Percentiles rank a stretch among this genome's conserved stretches.
phyloP scores from a whole-genome alignment of 92 coral and sea anemone species.

The Umimayanthus chanpuru region DNA sequence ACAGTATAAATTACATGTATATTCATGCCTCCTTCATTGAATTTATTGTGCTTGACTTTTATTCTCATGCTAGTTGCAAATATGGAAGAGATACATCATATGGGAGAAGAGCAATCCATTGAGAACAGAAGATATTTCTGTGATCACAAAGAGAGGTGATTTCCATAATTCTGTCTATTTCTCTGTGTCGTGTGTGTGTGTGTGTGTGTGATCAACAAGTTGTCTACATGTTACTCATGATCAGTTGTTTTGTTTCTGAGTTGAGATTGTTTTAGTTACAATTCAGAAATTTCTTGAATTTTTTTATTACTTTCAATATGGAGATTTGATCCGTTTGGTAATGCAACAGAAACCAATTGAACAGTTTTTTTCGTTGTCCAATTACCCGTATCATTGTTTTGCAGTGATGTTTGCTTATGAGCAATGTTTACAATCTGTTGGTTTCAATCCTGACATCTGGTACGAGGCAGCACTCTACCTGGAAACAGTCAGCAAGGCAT shows the following conservation, averaged over 20 bases:
- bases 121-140: constrained; percentile 83
- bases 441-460: constrained; percentile 94
- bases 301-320: too few relatives aligned
- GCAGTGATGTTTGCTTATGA: constrained; percentile 96
- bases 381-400: not conserved
- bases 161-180: not conserved
- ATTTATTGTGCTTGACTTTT: not conserved
- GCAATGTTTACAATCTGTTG: constrained; percentile 89
- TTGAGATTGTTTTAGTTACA: too few relatives aligned
- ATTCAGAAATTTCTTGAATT: too few relatives aligned
- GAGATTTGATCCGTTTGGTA: not conserved
- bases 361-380: not conserved
- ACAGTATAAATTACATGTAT: too few relatives aligned
- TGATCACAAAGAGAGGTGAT: constrained; percentile 83
- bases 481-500: constrained; percentile 82
- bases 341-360: not conserved
- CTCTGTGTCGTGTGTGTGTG: too few relatives aligned
- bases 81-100: constrained; percentile 92
- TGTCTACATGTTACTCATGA: too few relatives aligned
- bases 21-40: too few relatives aligned
- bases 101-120: constrained; percentile 97
- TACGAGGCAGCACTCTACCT: constrained; percentile 90
- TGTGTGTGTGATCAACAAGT: not conserved
- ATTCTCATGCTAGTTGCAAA: constrained; percentile 69
- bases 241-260: not conserved